A percentile compares a stretch with the other conserved stretches of the same genome.
Evolutionary conservation across 2,888 invertebrate genomes (phyloP).

Genomic region (Anoncus sp.): DNA sequence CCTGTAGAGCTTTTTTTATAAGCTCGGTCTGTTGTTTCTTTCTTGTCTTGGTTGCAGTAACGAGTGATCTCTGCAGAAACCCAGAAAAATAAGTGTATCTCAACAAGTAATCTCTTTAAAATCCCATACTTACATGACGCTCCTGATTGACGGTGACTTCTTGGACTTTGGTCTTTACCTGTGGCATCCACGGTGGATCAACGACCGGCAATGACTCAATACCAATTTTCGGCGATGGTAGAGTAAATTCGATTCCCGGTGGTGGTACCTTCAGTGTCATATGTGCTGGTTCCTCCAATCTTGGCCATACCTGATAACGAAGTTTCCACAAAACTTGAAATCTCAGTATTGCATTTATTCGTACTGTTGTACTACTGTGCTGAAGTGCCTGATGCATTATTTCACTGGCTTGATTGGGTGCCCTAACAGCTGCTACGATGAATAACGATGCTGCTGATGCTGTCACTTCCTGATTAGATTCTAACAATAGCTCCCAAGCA

Average conservation of each 20-base stretch:
- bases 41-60: slow-evolving; percentile 99
- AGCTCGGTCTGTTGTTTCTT: slow-evolving; percentile 99
- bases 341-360: slow-evolving; percentile 93
- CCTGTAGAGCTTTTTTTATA: slow-evolving; percentile 96
- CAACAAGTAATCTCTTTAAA: slow-evolving; percentile 37
- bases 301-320: slow-evolving; percentile 99
- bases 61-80: slow-evolving; percentile 90
- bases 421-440: slow-evolving; percentile 96
- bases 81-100: slow-evolving; percentile 53
- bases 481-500: slow-evolving; percentile 97
- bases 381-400: slow-evolving; percentile 95
- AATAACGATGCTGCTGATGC: slow-evolving; percentile 95
- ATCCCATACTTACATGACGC: slow-evolving; percentile 92
- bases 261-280: slow-evolving; percentile 99
- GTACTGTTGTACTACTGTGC: slow-evolving; percentile 91
- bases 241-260: slow-evolving; percentile 99
- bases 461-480: slow-evolving; percentile 94
- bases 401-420: slow-evolving; percentile 94
- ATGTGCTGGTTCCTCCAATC: slow-evolving; percentile 99
- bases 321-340: slow-evolving; percentile 99
- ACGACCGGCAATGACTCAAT: slow-evolving; percentile 97
- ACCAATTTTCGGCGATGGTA: slow-evolving; percentile 99
- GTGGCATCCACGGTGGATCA: slow-evolving; percentile 99
- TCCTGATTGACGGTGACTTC: slow-evolving; percentile 99
- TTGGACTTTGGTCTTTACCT: slow-evolving; percentile 99